Evolutionary conservation across 2,797 vertebrate species (phyloP).

Genomic region (Distichodus sexfasciatus): DNA sequence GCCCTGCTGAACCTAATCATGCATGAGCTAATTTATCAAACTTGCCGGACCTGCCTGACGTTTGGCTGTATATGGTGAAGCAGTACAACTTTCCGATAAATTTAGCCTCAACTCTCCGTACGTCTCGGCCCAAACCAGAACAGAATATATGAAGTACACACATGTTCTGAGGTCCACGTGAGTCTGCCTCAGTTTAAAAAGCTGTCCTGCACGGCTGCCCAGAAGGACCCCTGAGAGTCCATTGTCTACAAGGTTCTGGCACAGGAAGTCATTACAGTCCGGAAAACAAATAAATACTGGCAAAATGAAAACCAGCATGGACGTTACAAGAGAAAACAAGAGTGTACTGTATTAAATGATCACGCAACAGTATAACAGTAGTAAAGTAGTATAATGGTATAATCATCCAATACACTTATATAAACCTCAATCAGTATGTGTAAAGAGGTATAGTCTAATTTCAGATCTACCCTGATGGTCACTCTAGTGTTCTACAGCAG

Average conservation of each 20-base stretch:
- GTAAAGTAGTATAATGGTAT: too few relatives aligned
- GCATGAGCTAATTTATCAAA: background rate
- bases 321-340: background rate
- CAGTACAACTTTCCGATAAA: background rate
- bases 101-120: background rate
- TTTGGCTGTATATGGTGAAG: background rate
- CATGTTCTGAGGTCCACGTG: background rate
- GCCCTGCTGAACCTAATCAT: background rate
- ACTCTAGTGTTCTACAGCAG: too few relatives aligned
- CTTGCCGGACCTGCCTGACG: background rate
- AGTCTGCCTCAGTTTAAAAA: conserved; percentile 26
- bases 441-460: too few relatives aligned
- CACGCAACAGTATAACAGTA: too few relatives aligned
- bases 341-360: too few relatives aligned
- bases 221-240: background rate
- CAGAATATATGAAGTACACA: background rate
- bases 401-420: too few relatives aligned
- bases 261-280: conserved; percentile 39
- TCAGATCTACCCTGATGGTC: too few relatives aligned
- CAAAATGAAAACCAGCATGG: background rate
- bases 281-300: conserved; percentile 25
- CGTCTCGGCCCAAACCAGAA: background rate
- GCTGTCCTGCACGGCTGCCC: background rate
- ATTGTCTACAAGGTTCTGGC: conserved; percentile 31
- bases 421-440: too few relatives aligned